Evolutionary conservation across 2,797 vertebrate genomes (phyloP).

Genomic region (Ctenosaura bakeri): DNA sequence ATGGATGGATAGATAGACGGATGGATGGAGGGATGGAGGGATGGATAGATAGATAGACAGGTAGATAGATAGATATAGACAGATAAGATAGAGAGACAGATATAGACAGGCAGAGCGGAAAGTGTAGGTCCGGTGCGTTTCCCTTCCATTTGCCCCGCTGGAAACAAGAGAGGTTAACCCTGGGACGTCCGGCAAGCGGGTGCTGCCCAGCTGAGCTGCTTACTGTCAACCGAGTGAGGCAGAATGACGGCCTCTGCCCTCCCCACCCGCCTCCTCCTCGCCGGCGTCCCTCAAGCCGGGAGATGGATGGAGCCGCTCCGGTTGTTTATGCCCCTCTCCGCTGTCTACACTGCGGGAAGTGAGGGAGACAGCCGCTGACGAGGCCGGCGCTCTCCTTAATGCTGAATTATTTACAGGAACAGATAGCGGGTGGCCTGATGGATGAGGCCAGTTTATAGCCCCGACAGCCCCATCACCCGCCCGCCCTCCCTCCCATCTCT

Average conservation of each 20-base stretch:
- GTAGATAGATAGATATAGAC: no score
- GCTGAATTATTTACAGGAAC: conserved; percentile 84
- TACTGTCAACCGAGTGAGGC: not conserved
- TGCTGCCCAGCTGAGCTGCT: not conserved
- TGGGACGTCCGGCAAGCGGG: no score
- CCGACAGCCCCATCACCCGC: conserved; percentile 82
- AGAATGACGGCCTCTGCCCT: not conserved
- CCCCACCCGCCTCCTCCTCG: no score
- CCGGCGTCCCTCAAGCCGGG: not conserved
- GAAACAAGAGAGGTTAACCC: no score
- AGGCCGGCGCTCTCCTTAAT: conserved; percentile 27
- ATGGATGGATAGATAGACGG: no score
- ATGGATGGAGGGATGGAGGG: no score
- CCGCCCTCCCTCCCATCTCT: conserved; percentile 71
- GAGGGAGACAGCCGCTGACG: not conserved
- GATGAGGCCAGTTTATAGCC: conserved; percentile 82
- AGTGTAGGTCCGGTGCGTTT: no score
- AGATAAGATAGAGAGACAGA: no score
- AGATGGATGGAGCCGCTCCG: conserved; percentile 5
- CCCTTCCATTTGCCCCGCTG: no score
- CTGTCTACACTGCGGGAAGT: not conserved
- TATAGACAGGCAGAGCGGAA: no score
- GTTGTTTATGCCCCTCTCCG: not conserved
- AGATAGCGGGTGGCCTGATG: conserved; percentile 83
- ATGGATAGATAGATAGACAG: no score